phyloP scores from a whole-genome alignment of 1,140 invertebrate genomes.

The Drosophila littoralis region DNA sequence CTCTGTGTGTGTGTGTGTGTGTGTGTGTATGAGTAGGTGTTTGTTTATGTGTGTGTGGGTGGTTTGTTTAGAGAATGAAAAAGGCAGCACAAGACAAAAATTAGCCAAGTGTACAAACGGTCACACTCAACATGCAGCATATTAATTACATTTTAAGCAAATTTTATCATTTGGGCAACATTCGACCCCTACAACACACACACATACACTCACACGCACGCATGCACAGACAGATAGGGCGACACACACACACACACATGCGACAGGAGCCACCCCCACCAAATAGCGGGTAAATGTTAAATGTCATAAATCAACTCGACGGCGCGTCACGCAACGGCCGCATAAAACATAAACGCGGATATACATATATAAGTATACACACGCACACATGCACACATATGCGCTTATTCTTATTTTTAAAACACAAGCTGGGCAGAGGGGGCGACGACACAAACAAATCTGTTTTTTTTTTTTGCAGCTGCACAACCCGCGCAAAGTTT shows the following conservation, averaged over 20 bases:
- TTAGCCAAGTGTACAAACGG: slow-evolving; percentile 57
- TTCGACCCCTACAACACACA: slow-evolving; percentile 40
- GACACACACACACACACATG: slow-evolving; percentile 12
- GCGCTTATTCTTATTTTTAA: slow-evolving; percentile 51
- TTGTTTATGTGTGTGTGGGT: slow-evolving; percentile 24
- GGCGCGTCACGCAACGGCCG: slow-evolving; percentile 50
- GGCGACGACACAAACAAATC: slow-evolving; percentile 33
- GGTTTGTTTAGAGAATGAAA: slow-evolving; percentile 32
- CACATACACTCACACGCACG: slow-evolving; percentile 29
- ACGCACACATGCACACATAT: slow-evolving; percentile 17
- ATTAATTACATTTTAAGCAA: slow-evolving; percentile 47
- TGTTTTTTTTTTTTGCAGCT: slow-evolving; percentile 31
- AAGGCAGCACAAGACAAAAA: slow-evolving; percentile 43
- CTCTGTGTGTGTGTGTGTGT: slow-evolving; percentile 41
- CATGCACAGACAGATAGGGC: slow-evolving; percentile 27
- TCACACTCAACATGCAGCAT: slow-evolving; percentile 27
- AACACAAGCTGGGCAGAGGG: slow-evolving; percentile 24
- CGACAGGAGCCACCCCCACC: slow-evolving; percentile 47
- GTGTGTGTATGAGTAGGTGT: slow-evolving; percentile 7
- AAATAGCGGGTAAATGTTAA: slow-evolving; percentile 59
- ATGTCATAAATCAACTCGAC: slow-evolving; percentile 68
- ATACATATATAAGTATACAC: slow-evolving; percentile 33
- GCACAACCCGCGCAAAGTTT: slow-evolving; percentile 37
- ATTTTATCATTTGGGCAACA: slow-evolving; percentile 50
- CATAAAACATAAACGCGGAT: slow-evolving; percentile 58